These are phyloP conservation scores for Morinoia aosen DNA, from an alignment of 2,888 invertebrate genomes.

Conservation along the genomic window DNA sequence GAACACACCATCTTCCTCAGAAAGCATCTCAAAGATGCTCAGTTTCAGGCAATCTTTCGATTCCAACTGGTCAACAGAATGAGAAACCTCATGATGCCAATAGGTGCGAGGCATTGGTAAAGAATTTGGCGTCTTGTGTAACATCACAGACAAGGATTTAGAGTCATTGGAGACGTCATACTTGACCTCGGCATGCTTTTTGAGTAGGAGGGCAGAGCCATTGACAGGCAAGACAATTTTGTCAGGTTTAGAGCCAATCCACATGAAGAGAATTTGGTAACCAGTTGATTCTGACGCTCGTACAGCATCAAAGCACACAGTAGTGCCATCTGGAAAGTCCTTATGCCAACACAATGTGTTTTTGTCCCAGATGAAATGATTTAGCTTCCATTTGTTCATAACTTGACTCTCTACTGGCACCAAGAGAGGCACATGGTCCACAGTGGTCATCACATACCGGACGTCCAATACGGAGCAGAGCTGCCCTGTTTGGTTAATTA, in stretches of 20 bases:
- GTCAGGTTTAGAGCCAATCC: slow-evolving; percentile 33
- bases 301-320: slow-evolving; percentile 32
- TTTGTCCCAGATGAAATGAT: slow-evolving; percentile 39
- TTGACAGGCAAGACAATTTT: not conserved
- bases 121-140: not conserved
- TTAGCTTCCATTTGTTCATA: slow-evolving; percentile 18
- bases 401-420: not conserved
- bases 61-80: not conserved
- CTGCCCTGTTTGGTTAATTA: slow-evolving; percentile 34
- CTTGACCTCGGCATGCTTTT: not conserved
- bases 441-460: slow-evolving; percentile 20
- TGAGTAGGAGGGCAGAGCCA: not conserved
- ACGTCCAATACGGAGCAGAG: slow-evolving; percentile 1
- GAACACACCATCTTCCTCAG: not conserved
- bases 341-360: not conserved
- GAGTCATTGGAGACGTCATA: not conserved
- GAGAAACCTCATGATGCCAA: not conserved
- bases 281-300: not conserved
- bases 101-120: not conserved
- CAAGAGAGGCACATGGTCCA: slow-evolving; percentile 24
- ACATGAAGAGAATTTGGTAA: slow-evolving; percentile 43
- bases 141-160: not conserved
- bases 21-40: not conserved
- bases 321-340: slow-evolving; percentile 8
- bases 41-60: not conserved